Percentiles rank a stretch among this genome's conserved stretches.
phyloP scores from a whole-genome alignment of 2,797 vertebrate species.

The Poecilia gillii region DNA sequence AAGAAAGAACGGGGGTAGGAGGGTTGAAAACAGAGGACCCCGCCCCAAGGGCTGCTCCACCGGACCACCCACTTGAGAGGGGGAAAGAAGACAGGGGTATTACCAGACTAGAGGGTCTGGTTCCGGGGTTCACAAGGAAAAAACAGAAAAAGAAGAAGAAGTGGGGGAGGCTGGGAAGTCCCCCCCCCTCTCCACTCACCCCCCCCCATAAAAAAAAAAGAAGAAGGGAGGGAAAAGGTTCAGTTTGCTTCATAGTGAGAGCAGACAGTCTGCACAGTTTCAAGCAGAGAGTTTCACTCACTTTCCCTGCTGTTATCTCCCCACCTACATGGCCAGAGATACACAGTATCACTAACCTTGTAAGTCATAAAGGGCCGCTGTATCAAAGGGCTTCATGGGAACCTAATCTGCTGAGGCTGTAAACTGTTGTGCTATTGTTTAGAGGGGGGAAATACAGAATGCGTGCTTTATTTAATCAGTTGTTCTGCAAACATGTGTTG shows the following conservation, averaged over 20 bases:
- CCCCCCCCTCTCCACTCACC: slow-evolving; percentile 1
- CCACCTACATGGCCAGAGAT: slow-evolving; percentile 53
- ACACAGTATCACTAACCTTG: slow-evolving; percentile 25
- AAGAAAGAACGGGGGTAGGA: slow-evolving; percentile 69
- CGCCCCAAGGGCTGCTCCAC: slow-evolving; percentile 69
- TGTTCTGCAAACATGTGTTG: background rate
- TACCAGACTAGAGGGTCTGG: slow-evolving; percentile 64
- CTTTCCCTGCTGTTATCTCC: slow-evolving; percentile 52
- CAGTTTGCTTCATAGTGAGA: slow-evolving; percentile 38
- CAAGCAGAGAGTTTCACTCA: slow-evolving; percentile 49
- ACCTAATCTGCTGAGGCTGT: slow-evolving; percentile 29
- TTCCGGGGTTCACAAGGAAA: slow-evolving; percentile 71
- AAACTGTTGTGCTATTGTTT: slow-evolving; percentile 20
- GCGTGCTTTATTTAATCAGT: background rate
- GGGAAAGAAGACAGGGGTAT: slow-evolving; percentile 18
- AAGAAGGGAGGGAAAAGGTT: slow-evolving; percentile 34
- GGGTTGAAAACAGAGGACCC: slow-evolving; percentile 64
- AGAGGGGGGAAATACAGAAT: background rate
- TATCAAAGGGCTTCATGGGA: slow-evolving; percentile 31
- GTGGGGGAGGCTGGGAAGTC: slow-evolving; percentile 61
- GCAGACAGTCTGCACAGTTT: slow-evolving; percentile 37
- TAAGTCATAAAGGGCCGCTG: slow-evolving; percentile 43
- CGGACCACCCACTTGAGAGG: slow-evolving; percentile 75
- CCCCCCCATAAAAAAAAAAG: background rate
- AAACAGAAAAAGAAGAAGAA: slow-evolving; percentile 41